Base-by-base conservation (phyloP, 2,797 vertebrate species). In the Sternarchorhynchus goeldii region DNA sequence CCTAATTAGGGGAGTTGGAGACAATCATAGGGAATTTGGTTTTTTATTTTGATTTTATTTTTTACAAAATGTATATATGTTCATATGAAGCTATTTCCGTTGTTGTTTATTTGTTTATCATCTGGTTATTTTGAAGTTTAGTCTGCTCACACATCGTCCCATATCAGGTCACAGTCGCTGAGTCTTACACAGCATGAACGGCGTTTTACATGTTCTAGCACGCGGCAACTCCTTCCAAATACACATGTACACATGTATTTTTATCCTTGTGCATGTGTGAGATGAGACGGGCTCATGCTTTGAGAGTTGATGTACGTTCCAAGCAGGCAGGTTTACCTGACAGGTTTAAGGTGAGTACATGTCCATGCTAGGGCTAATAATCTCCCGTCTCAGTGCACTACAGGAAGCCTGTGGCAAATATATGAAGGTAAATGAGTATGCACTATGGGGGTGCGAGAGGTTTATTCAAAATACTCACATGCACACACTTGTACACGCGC, bases 11-110 rank as follows among this genome's bases (percentile, higher is more conserved):
- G 55, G 53, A 7, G 34, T 68, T 60, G 65, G 59, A 80, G 85
- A 87, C 86, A 89, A 86, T 88, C 86, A 55, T 72, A 72, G 57
- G 45, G 77, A 60, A 60, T 70, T 5, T 1, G 66, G 71, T 68
- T 64, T 66, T 73, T 70, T 56, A 60, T 41, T 14, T 50, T 50
- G 25, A 25, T 25, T 25, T 25, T 25, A 25, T 25, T 36, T 59
- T 75, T 82, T 85, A 81, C 78, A 84, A 84, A 77, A 76, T 91
- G 88, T 90, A 90, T 83, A 85, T 87, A 64, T 86, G 80, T 86
- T 83, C 87, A 87, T 64, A 53, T 76, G 53, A 64, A 83, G 66
- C 39, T 72, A 69, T 84, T 71, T 81, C 83, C 83, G 71, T 75
- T 87, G 69, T 76, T 81, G 74, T 76, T 88, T 86, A 77, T 59